Evolutionary conservation across 2,888 invertebrate species (phyloP).

Genomic region (Synergus umbraculus): DNA sequence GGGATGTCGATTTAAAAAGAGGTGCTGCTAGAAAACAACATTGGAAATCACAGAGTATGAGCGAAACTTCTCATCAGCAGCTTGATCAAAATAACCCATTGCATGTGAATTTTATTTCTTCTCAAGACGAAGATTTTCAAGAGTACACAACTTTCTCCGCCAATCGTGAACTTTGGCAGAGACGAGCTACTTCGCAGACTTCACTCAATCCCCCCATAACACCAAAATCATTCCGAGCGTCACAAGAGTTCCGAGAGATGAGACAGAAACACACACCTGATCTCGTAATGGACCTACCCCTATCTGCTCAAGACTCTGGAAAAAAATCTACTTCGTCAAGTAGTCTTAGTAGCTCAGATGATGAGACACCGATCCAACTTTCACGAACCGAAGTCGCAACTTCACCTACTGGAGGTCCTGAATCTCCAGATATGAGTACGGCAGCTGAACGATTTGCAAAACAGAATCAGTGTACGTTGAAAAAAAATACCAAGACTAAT

Average conservation of each 20-base stretch:
- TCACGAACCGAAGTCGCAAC: constrained; percentile 72
- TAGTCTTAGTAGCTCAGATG: constrained; percentile 73
- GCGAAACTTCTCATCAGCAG: constrained; percentile 67
- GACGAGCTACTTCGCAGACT: constrained; percentile 80
- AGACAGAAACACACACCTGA: constrained; percentile 85
- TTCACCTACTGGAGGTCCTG: constrained; percentile 76
- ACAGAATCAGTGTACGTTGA: constrained; percentile 87
- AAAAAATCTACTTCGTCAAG: constrained; percentile 72
- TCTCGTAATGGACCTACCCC: constrained; percentile 90
- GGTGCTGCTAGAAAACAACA: constrained; percentile 69
- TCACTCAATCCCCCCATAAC: constrained; percentile 71
- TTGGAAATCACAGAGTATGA: constrained; percentile 79
- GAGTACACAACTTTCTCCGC: constrained; percentile 75
- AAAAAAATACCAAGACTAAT: constrained; percentile 82
- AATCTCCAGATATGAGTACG: constrained; percentile 84
- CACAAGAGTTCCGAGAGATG: constrained; percentile 77
- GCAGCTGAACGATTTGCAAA: constrained; percentile 89
- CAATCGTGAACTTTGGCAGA: constrained; percentile 82
- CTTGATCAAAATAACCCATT: constrained; percentile 50
- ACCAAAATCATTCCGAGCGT: constrained; percentile 75
- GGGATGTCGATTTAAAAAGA: constrained; percentile 56
- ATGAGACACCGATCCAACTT: constrained; percentile 60
- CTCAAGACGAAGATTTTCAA: constrained; percentile 54
- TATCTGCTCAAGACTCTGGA: constrained; percentile 73
- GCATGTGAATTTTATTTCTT: constrained; percentile 48